A percentile compares a stretch with the other conserved stretches of the same genome.
These are phyloP conservation scores for Liasis olivaceus DNA, from an alignment of 2,797 vertebrate genomes.

Conservation along the genomic window DNA sequence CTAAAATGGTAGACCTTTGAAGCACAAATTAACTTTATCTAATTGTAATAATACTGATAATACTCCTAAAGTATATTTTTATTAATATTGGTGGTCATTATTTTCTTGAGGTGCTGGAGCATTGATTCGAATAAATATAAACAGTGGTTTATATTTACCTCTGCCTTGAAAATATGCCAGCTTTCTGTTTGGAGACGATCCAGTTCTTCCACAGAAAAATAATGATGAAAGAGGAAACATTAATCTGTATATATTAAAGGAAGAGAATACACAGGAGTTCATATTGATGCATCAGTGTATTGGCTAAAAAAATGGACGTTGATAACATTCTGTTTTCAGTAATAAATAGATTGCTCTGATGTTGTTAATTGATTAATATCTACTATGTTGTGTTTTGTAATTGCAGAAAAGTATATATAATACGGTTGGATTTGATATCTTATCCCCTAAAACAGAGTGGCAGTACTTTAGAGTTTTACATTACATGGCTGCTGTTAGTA, in stretches of 20 bases:
- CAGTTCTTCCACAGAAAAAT: background rate
- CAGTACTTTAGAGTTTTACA: background rate
- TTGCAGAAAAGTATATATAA: background rate
- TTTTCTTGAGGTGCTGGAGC: background rate
- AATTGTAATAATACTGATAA: conserved; percentile 25
- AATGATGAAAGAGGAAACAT: background rate
- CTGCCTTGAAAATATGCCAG: background rate
- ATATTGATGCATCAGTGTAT: background rate
- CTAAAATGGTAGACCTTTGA: conserved; percentile 39
- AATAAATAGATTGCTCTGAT: background rate
- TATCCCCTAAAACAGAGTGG: background rate
- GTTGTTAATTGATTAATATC: background rate
- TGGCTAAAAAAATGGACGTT: background rate
- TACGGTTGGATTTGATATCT: background rate
- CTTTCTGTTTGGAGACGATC: background rate
- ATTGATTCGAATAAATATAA: no score
- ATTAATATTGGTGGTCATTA: background rate
- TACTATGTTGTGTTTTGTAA: background rate
- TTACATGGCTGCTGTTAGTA: background rate
- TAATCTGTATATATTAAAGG: background rate
- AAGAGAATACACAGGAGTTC: background rate
- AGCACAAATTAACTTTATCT: conserved; percentile 37
- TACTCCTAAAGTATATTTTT: background rate
- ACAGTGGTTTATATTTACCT: background rate
- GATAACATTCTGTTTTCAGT: background rate